Conservation (phyloP, 2,888 invertebrate genomes). For the Drosophila antonietae region DNA sequence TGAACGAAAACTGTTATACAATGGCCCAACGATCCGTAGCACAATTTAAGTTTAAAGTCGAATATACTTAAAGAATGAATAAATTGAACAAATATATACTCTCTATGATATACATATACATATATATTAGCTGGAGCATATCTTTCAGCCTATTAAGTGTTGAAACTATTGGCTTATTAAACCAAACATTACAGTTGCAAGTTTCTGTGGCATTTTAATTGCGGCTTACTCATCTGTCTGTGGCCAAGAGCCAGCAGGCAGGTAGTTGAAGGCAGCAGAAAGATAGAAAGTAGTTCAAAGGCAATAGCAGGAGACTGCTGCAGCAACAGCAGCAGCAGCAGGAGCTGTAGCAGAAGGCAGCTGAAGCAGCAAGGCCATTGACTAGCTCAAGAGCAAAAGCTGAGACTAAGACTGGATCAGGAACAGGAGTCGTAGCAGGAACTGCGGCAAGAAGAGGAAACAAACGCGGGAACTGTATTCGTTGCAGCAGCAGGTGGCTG, state of each 20-base stretch:
- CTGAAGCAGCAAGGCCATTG: not conserved
- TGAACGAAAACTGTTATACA: not conserved
- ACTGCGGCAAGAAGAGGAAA: not conserved
- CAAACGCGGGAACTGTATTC: not conserved
- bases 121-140: not conserved
- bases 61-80: too few species aligned
- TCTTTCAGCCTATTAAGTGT: not conserved
- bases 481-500: conserved; percentile 7
- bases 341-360: too few species aligned
- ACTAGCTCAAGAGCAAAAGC: not conserved
- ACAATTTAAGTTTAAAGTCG: too few species aligned
- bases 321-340: too few species aligned
- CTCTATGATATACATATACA: not conserved
- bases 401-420: not conserved
- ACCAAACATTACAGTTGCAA: not conserved
- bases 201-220: conserved; percentile 4
- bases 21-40: too few species aligned
- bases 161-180: not conserved
- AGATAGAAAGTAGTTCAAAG: not conserved
- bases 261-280: not conserved
- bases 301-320: not conserved
- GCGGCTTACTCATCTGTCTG: conserved; percentile 6
- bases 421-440: too few species aligned
- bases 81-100: not conserved
- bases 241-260: not conserved